Conservation (phyloP, 2,797 vertebrate genomes). For the Pangasius djambal region DNA sequence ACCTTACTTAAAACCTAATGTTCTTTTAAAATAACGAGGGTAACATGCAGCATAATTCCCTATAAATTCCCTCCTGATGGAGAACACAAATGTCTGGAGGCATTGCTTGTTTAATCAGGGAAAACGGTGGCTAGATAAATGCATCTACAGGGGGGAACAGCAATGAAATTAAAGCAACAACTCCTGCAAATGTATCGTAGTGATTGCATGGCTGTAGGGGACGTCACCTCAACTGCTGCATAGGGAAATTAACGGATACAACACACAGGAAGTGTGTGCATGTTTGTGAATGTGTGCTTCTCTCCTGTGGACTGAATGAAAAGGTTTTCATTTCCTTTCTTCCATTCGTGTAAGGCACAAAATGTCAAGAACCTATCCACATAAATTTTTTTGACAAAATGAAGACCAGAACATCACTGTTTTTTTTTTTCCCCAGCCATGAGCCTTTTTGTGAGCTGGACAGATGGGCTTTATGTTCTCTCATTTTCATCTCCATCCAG, state of each 20-base stretch:
- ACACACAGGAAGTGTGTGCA: neutral
- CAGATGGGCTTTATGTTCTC: conserved; percentile 40
- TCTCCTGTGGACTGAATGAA: conserved; percentile 23
- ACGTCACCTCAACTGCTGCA: conserved; percentile 33
- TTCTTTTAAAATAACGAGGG: conserved; percentile 23
- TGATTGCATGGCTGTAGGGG: conserved; percentile 39
- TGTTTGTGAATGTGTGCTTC: conserved; percentile 3
- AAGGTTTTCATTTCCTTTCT: neutral
- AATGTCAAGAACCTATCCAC: conserved; percentile 44
- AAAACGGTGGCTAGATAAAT: conserved; percentile 20
- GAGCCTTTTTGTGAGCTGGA: neutral
- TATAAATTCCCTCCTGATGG: conserved; percentile 18
- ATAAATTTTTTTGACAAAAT: neutral
- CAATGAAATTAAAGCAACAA: conserved; percentile 43
- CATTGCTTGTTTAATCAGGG: conserved; percentile 22
- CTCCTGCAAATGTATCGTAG: conserved; percentile 26
- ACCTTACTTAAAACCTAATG: conserved; percentile 23
- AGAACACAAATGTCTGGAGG: conserved; percentile 26
- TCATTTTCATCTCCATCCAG: conserved; percentile 33
- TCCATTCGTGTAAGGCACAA: conserved; percentile 11
- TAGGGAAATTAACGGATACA: conserved; percentile 32
- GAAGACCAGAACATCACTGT: neutral
- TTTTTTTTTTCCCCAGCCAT: neutral
- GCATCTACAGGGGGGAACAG: conserved; percentile 25
- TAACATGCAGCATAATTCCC: conserved; percentile 15